Conservation (phyloP, 2,797 vertebrate species). For the Chelonia mydas region DNA sequence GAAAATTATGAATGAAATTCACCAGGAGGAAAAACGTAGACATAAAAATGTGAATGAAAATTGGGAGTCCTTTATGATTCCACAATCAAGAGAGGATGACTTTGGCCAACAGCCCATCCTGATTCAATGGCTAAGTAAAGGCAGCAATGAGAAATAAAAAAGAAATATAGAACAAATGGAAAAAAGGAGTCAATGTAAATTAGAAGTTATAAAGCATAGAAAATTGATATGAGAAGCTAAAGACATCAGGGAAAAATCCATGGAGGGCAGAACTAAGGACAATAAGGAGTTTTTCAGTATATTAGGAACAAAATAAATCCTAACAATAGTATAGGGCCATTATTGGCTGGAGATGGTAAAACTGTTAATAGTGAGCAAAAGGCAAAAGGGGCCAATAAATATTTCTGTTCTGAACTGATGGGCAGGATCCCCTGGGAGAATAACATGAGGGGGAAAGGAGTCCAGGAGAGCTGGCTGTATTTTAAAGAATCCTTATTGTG, state of each 20-base stretch:
- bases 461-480: no score
- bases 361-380: background rate
- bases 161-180: background rate
- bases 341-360: background rate
- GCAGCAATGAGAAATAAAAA: background rate
- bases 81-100: background rate
- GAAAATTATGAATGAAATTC: slow-evolving; percentile 20
- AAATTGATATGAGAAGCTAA: background rate
- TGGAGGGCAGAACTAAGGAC: background rate
- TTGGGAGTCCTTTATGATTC: background rate
- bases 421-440: no score
- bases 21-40: slow-evolving; percentile 36
- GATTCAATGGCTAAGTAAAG: background rate
- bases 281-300: background rate
- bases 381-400: background rate
- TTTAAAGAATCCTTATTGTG: no score
- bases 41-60: slow-evolving; percentile 48
- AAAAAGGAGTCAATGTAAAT: background rate
- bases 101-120: background rate
- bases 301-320: background rate
- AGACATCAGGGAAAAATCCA: background rate
- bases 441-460: no score
- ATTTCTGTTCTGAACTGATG: background rate
- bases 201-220: background rate
- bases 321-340: background rate